Base-by-base conservation (phyloP, 1,140 invertebrate genomes). In the Holcopasites calliopsidis region DNA sequence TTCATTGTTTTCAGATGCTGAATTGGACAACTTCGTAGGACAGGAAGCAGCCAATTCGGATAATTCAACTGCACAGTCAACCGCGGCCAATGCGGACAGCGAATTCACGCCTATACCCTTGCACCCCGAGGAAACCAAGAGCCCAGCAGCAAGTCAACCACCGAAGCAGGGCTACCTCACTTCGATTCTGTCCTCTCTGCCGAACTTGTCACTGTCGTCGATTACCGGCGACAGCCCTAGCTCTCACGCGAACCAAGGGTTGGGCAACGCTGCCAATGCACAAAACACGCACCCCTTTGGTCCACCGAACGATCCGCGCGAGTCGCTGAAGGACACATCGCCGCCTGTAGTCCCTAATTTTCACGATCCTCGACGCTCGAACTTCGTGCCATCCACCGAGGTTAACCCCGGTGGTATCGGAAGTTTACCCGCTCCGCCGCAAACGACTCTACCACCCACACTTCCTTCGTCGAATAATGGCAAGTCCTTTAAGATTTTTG, bases 141-240 rank as follows among this genome's bases (percentile, higher is more conserved):
- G 72, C 33, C 57, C 81, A 21, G 13, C 81, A 21, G 13, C 62
- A 21, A 69, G 31, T 50, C 85, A 87, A n/a, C 65, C 85, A 10
- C 73, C 71, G 44, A 89, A 85, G 40, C 86, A 86, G 52, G 76
- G 90, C 40, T 91, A 91, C 40, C 87, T 91, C 40, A 88, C 89
- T 7, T 90, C 90, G 3, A 88, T 91, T 23, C 62, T 91, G 0
- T 91, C 90, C 1, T 91, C 90, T 4, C 49, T 91, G 33, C 89
- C 90, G 11, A 90, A 89, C 65, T 77, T 91, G 33, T 88, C 89
- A 1, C 55, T 91, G 28, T 85, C 87, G 16, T 84, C 87, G 10
- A 87, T 69, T 44, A 89, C 79, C 72, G 78, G 65, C 26, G 88
- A 87, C 47, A 52, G 54, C 0, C 40, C 49, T 16, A 71, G 16